Evolutionary conservation across 2,888 invertebrate species (phyloP), one percentile per base, ranked within the genome.

Genomic region (Eupsilia transversa): DNA sequence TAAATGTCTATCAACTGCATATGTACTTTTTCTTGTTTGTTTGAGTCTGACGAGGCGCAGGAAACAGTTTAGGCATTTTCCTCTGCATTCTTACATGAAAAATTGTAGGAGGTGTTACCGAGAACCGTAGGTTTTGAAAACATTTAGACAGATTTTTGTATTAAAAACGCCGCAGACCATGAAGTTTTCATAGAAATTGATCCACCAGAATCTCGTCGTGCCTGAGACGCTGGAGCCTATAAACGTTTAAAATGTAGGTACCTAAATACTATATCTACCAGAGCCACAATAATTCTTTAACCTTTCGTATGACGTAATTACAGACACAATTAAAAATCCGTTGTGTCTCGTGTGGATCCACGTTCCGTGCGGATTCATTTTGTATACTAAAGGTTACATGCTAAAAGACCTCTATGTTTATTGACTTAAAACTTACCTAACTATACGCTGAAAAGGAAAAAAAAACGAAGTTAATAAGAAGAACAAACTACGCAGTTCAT

Each of bases 1-100:
- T 30, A 52, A 27, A 54, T 69, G 38, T 77, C 54, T 56, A 38
- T 76, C 78, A 77, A 61, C 69, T 61, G 38, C 41, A 0, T 69
- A 20, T 35, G 35, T n/a, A 52, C 43, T n/a, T 35, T 66, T 43
- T 27, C 12, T 17, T 41, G 33, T 75, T 77, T 59, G 14, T 75
- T 59, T 30, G 38, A 14, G 14, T 57, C 20, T 30, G 49, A 38
- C 3, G 17, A 54, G 12, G 14, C 3, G 0, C 12, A 33, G 35
- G 12, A 46, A 60, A 41, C 0, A 20, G 27, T 35, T 27, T 27
- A 41, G 23, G 17, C 4, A 41, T 12, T n/a, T 14, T 38, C n/a
- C 0, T 38, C 52, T 38, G 10, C 20, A 20, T 43, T 54, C 9
- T 43, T n/a, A 10, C 20, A 27, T 38, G 0, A 14, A 14, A 30